phyloP scores from a whole-genome alignment of 2,797 vertebrate species.

The Knipowitschia caucasica region DNA sequence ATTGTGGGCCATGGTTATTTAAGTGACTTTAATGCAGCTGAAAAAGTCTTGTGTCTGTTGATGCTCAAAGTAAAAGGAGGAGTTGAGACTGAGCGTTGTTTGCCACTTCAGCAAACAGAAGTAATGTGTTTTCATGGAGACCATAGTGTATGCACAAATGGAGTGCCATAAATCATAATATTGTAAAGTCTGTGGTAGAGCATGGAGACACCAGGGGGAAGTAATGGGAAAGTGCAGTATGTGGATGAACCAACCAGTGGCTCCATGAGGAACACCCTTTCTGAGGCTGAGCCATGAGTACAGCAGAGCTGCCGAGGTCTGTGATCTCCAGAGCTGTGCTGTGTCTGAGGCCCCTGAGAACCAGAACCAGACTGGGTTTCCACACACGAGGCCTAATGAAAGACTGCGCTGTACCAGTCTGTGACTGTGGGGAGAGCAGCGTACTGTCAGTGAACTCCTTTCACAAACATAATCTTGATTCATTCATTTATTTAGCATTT shows the following conservation, averaged over 20 bases:
- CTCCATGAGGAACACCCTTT: slow-evolving; percentile 50
- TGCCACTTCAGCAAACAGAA: not conserved
- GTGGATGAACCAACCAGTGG: slow-evolving; percentile 60
- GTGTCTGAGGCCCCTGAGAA: slow-evolving; percentile 23
- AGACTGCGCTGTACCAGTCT: slow-evolving; percentile 6
- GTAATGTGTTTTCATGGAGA: not conserved
- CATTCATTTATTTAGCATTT: too few relatives aligned
- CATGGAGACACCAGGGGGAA: slow-evolving; percentile 17
- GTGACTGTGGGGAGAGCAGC: not conserved
- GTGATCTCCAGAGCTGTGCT: slow-evolving; percentile 43
- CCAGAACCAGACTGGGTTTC: slow-evolving; percentile 21
- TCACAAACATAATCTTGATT: too few relatives aligned
- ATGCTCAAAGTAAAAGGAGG: slow-evolving; percentile 18
- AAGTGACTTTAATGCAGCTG: slow-evolving; percentile 10
- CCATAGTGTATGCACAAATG: not conserved
- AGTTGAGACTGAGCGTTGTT: not conserved
- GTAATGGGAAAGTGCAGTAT: slow-evolving; percentile 59
- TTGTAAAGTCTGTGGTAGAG: not conserved
- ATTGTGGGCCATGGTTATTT: slow-evolving; percentile 31
- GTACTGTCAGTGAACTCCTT: not conserved
- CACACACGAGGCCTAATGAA: slow-evolving; percentile 22
- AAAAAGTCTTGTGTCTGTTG: not conserved
- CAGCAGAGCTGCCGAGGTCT: slow-evolving; percentile 49
- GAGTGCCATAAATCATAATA: slow-evolving; percentile 10
- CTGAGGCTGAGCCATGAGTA: slow-evolving; percentile 27